Conservation (phyloP, 1,140 invertebrate species). For the Hesperophylax magnus region DNA sequence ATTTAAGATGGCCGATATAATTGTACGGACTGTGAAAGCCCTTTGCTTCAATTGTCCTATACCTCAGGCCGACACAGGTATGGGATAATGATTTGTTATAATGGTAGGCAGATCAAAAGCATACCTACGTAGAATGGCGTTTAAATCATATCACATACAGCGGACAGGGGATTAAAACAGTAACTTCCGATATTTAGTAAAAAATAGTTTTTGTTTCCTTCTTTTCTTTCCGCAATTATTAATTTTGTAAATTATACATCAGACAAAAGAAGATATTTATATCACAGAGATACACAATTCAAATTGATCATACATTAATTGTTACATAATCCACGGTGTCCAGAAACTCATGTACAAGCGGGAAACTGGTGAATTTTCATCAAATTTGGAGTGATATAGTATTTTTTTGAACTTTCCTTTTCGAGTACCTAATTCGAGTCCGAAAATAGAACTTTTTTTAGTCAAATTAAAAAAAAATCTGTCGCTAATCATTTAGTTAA, state of each 20-base stretch:
- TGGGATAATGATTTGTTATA: conserved; percentile 34
- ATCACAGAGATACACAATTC: too few species aligned
- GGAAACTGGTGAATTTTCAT: too few species aligned
- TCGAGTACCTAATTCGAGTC: too few species aligned
- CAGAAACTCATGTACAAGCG: too few species aligned
- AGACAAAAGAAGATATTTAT: too few species aligned
- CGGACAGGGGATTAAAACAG: not conserved
- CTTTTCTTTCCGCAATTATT: not conserved
- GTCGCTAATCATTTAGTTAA: too few species aligned
- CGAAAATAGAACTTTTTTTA: too few species aligned
- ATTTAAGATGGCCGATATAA: conserved; percentile 34
- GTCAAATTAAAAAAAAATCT: too few species aligned
- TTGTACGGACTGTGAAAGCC: not conserved
- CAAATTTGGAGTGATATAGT: too few species aligned
- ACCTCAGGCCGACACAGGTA: not conserved
- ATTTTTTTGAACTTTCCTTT: not conserved
- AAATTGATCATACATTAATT: too few species aligned
- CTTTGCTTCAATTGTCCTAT: conserved; percentile 20
- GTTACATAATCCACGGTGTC: too few species aligned
- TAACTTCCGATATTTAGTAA: not conserved
- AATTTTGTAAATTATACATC: too few species aligned
- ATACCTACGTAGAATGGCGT: conserved; percentile 26
- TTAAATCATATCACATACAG: conserved; percentile 31
- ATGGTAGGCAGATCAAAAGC: conserved; percentile 34
- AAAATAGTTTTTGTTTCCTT: not conserved